Evolutionary conservation across 2,888 invertebrate species (phyloP).

Genomic region (Dasysyrphus tricinctus): DNA sequence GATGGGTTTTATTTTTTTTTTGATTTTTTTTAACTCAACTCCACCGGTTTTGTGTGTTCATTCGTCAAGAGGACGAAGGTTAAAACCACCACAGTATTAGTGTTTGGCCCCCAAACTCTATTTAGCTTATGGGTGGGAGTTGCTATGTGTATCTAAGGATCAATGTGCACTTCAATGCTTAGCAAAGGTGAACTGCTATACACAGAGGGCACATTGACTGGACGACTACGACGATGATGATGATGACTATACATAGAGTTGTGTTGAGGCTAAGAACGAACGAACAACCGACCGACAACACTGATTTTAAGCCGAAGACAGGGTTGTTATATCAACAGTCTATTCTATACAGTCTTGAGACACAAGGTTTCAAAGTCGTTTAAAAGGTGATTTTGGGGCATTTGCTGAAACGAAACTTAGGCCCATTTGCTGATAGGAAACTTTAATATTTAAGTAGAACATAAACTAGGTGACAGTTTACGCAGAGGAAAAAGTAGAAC

Average conservation of each 20-base stretch:
- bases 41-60: constrained; percentile 22
- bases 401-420: no score
- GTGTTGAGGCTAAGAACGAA: constrained; percentile 9
- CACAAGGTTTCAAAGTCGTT: neutral
- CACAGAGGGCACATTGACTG: constrained; percentile 28
- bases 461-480: no score
- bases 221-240: constrained; percentile 39
- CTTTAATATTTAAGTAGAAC: no score
- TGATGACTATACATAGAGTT: constrained; percentile 7
- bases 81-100: constrained; percentile 63
- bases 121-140: constrained; percentile 10
- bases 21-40: neutral
- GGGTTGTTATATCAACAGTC: constrained; percentile 3
- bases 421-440: no score
- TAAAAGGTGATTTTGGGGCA: no score
- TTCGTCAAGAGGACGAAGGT: constrained; percentile 66
- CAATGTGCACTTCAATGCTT: constrained; percentile 41
- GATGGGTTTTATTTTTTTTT: constrained; percentile 28
- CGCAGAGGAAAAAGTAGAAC: no score
- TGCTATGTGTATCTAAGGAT: constrained; percentile 57
- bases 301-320: constrained; percentile 20
- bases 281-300: constrained; percentile 15
- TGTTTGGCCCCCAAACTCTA: neutral
- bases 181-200: constrained; percentile 62
- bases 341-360: neutral